Conservation (phyloP, 2,888 invertebrate species). For the Chromoteleia sp. region DNA sequence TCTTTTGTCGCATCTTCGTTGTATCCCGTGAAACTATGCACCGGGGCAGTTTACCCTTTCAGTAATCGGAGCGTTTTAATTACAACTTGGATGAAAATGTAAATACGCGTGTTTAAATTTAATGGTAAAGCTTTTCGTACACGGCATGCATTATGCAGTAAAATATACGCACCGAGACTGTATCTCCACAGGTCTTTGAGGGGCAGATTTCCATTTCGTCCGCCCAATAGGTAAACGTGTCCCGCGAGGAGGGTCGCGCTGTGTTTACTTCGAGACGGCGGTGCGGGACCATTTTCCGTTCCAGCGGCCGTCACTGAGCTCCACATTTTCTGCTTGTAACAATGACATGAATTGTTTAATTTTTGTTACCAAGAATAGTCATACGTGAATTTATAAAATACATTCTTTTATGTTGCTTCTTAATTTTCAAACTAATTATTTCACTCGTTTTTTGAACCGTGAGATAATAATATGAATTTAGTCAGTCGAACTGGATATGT, state of each 20-base stretch:
- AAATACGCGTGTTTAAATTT: conserved; percentile 60
- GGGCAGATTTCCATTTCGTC: conserved; percentile 92
- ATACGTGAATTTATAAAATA: background rate
- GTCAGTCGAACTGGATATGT: no score
- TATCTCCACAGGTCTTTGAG: conserved; percentile 95
- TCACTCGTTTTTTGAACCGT: no score
- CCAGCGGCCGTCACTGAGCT: conserved; percentile 86
- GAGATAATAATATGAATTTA: no score
- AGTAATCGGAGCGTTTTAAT: conserved; percentile 50
- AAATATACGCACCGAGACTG: conserved; percentile 87
- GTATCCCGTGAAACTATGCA: conserved; percentile 2
- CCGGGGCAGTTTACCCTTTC: conserved; percentile 48
- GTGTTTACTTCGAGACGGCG: conserved; percentile 92
- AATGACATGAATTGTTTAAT: conserved; percentile 10
- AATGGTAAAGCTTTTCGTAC: conserved; percentile 41
- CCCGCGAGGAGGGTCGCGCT: conserved; percentile 91
- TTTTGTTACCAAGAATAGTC: no score
- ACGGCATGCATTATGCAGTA: conserved; percentile 54
- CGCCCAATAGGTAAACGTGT: conserved; percentile 93
- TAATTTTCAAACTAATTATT: no score
- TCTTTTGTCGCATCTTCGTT: conserved; percentile 20
- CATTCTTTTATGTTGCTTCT: no score
- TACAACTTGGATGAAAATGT: conserved; percentile 51
- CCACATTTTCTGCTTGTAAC: conserved; percentile 85
- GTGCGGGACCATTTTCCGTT: conserved; percentile 85